phyloP scores from a whole-genome alignment of 2,113 vertebrate species.

The Nycticebus coucang region DNA sequence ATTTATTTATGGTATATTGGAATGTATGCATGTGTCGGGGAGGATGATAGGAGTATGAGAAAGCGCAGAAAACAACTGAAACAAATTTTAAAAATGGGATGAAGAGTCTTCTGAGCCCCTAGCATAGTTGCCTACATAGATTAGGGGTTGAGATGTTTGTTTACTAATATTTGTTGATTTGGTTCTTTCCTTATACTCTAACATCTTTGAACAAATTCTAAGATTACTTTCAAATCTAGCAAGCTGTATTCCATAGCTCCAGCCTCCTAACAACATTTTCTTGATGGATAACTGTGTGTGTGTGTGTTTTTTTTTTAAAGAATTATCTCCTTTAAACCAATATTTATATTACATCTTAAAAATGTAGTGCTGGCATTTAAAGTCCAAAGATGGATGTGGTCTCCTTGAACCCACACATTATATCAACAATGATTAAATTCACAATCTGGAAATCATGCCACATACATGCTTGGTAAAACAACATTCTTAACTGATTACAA shows the following conservation, averaged over 20 bases:
- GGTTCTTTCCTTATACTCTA: background rate
- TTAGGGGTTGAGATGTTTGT: background rate
- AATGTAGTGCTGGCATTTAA: background rate
- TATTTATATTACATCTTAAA: constrained; percentile 50
- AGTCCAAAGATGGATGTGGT: constrained; percentile 20
- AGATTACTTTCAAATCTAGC: background rate
- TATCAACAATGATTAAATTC: background rate
- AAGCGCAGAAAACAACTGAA: background rate
- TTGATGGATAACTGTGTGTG: background rate
- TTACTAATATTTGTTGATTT: constrained; percentile 32
- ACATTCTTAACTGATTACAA: background rate
- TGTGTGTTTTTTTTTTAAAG: too few species aligned
- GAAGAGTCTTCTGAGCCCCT: background rate
- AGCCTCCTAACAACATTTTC: background rate
- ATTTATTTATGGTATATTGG: background rate
- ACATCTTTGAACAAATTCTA: background rate
- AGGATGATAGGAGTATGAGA: background rate
- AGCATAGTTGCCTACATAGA: background rate
- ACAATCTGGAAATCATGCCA: background rate
- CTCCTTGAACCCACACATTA: background rate
- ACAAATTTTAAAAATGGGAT: background rate
- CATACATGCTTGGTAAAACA: background rate
- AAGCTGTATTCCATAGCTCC: background rate
- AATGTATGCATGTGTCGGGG: background rate
- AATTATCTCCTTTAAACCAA: constrained; percentile 46